Conservation (phyloP, 2,888 invertebrate genomes). For the Cephonodes hylas region DNA sequence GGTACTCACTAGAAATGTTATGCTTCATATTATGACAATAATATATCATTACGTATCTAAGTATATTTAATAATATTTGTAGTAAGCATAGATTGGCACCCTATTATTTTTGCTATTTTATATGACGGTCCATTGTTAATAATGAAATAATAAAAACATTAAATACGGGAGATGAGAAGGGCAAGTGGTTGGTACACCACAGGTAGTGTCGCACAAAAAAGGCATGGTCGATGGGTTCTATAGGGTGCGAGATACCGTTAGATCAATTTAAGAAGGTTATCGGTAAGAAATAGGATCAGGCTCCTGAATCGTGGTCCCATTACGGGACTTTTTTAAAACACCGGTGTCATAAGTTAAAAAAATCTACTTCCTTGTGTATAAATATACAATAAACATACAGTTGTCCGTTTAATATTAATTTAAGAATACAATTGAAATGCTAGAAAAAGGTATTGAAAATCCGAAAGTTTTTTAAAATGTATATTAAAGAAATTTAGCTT, state of each 20-base stretch:
- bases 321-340: slow-evolving; percentile 24
- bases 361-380: background rate
- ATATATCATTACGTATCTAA: background rate
- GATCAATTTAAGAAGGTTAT: slow-evolving; percentile 52
- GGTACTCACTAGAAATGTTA: slow-evolving; percentile 33
- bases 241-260: slow-evolving; percentile 65
- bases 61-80: slow-evolving; percentile 10
- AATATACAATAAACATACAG: background rate
- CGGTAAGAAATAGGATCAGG: slow-evolving; percentile 47
- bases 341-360: slow-evolving; percentile 29
- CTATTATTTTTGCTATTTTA: background rate
- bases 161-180: slow-evolving; percentile 53
- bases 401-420: too few species aligned
- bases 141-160: slow-evolving; percentile 54
- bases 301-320: background rate
- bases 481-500: too few species aligned
- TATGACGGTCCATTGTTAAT: slow-evolving; percentile 1
- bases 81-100: background rate
- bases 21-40: slow-evolving; percentile 1
- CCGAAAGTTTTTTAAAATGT: too few species aligned
- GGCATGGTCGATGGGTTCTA: slow-evolving; percentile 52
- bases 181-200: slow-evolving; percentile 68
- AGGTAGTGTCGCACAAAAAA: slow-evolving; percentile 62
- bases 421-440: too few species aligned
- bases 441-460: too few species aligned